These are phyloP conservation scores for Dromaius novaehollandiae DNA, from an alignment of 2,113 vertebrate species.

Conservation along the genomic window DNA sequence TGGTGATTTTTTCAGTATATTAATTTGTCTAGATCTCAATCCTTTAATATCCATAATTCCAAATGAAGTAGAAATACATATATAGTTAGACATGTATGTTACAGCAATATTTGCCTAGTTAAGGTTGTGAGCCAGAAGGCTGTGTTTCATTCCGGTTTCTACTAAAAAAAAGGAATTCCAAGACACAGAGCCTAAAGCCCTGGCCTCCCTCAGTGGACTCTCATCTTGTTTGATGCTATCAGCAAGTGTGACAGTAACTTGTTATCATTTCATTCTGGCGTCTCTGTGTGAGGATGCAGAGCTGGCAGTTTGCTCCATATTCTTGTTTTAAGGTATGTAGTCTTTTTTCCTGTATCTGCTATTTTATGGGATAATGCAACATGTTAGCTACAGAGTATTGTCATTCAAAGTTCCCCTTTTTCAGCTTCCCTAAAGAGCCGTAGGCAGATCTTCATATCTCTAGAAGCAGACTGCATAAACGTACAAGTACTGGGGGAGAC, in stretches of 20 bases:
- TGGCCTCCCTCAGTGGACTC: background rate
- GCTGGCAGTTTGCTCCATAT: background rate
- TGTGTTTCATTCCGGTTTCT: background rate
- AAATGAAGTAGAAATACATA: background rate
- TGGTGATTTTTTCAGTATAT: background rate
- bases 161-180: background rate
- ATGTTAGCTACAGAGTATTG: background rate
- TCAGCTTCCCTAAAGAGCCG: background rate
- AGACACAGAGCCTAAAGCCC: background rate
- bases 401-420: background rate
- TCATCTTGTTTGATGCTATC: background rate
- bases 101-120: background rate
- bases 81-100: rapidly evolving
- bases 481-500: rapidly evolving
- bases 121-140: background rate
- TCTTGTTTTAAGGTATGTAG: background rate
- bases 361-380: background rate
- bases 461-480: background rate
- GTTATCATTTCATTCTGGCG: background rate
- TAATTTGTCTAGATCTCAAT: background rate
- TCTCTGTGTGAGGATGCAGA: background rate
- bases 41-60: background rate
- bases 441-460: background rate
- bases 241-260: background rate
- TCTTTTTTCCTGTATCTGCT: rapidly evolving